phyloP scores from a whole-genome alignment of 2,113 vertebrate species.

The Silurus glanis region DNA sequence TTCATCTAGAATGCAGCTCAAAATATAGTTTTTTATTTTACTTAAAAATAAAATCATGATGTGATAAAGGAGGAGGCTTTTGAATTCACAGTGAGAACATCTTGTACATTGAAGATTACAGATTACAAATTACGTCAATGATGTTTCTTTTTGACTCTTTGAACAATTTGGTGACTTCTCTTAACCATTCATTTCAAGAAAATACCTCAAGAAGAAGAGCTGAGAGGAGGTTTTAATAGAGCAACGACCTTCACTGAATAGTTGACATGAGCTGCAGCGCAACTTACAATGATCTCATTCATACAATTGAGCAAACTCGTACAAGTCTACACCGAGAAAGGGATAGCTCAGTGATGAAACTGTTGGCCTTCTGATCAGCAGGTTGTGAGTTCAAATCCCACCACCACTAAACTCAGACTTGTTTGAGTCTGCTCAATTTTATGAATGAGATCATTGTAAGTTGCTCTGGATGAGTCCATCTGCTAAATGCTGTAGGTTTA shows the following conservation, averaged over 20 bases:
- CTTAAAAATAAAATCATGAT: too few relatives aligned
- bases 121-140: not conserved
- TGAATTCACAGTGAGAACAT: not conserved
- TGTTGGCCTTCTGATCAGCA: too few relatives aligned
- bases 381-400: too few relatives aligned
- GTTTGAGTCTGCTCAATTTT: too few relatives aligned
- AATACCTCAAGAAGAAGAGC: not conserved
- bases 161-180: not conserved
- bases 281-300: too few relatives aligned
- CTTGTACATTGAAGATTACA: not conserved
- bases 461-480: too few relatives aligned
- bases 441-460: too few relatives aligned
- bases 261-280: not conserved
- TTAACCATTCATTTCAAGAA: not conserved
- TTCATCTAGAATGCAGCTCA: not conserved
- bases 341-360: too few relatives aligned
- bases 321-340: too few relatives aligned
- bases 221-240: not conserved
- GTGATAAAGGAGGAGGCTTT: not conserved
- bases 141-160: not conserved
- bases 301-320: too few relatives aligned
- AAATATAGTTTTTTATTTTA: not conserved
- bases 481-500: too few relatives aligned
- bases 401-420: too few relatives aligned
- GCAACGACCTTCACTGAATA: not conserved